Evolutionary conservation across 2,113 vertebrate genomes (phyloP).

Genomic region (Oncorhynchus clarkii): DNA sequence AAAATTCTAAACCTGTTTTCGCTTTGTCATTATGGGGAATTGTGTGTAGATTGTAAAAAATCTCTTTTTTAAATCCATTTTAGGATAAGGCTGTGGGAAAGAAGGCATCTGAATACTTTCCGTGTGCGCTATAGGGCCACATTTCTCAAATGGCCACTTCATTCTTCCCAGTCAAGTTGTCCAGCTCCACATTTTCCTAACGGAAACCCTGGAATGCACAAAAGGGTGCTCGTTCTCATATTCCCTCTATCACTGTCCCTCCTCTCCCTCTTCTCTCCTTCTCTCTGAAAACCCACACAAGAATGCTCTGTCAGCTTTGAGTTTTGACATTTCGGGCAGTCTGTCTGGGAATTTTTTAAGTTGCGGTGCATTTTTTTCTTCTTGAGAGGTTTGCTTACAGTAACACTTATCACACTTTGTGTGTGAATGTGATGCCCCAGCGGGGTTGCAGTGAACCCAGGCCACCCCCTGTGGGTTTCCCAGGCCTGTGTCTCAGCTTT

Average conservation of each 20-base stretch:
- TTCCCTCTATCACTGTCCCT: too few relatives aligned
- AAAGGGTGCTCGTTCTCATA: neutral
- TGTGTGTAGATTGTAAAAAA: too few relatives aligned
- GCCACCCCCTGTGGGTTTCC: conserved; percentile 64
- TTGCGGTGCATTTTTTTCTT: conserved; percentile 12
- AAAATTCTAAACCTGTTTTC: too few relatives aligned
- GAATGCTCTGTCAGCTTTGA: conserved; percentile 39
- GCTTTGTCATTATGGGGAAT: too few relatives aligned
- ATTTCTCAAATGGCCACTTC: too few relatives aligned
- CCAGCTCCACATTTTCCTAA: too few relatives aligned
- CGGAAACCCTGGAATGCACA: too few relatives aligned
- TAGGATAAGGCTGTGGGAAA: too few relatives aligned
- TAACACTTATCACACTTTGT: conserved; percentile 45
- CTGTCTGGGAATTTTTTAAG: conserved; percentile 2
- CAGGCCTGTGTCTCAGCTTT: conserved; percentile 67
- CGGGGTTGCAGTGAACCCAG: conserved; percentile 44
- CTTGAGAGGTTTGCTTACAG: conserved; percentile 53
- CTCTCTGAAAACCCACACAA: conserved; percentile 5
- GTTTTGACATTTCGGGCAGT: conserved; percentile 17
- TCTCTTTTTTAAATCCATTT: too few relatives aligned
- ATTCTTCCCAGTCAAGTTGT: too few relatives aligned
- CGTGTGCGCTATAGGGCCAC: too few relatives aligned
- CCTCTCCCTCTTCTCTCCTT: neutral
- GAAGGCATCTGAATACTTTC: too few relatives aligned
- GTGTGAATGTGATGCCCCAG: conserved; percentile 39